Percentiles rank a stretch among this genome's conserved stretches.
Evolutionary conservation across 2,113 vertebrate species (phyloP).

Genomic region (Xenotilapia leptura): DNA sequence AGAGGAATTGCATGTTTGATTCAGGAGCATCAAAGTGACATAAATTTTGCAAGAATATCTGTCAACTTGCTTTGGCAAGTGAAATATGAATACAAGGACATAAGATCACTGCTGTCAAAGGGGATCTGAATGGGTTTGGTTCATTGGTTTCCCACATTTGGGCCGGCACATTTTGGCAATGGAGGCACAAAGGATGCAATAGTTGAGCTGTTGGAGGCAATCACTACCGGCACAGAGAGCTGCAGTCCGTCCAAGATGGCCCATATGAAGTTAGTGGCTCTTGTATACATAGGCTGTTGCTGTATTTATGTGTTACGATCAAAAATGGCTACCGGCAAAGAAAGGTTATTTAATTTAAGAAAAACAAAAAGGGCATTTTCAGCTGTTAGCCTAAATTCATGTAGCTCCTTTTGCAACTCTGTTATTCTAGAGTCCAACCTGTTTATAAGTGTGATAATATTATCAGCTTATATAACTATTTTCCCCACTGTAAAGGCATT

Average conservation of each 20-base stretch:
- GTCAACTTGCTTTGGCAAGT: not conserved
- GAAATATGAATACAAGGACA: not conserved
- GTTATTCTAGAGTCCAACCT: not conserved
- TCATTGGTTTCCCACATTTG: not conserved
- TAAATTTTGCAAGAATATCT: not conserved
- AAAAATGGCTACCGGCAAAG: not conserved
- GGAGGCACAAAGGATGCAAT: not conserved
- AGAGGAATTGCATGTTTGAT: not conserved
- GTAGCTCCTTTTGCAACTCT: not conserved
- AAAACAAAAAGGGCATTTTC: not conserved
- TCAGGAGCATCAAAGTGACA: not conserved
- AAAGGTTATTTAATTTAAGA: not conserved
- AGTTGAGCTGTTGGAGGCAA: not conserved
- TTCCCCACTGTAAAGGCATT: not conserved
- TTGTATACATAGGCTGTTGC: not conserved
- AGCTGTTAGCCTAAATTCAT: not conserved
- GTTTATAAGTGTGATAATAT: not conserved
- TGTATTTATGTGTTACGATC: not conserved
- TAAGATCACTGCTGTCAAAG: not conserved
- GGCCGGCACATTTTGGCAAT: accelerated
- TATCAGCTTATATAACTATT: not conserved
- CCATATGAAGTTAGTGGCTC: not conserved
- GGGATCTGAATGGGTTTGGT: not conserved
- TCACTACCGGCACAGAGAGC: not conserved
- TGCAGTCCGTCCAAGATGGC: not conserved